phyloP scores from a whole-genome alignment of 2,888 invertebrate genomes.

The Tridacna gigas region DNA sequence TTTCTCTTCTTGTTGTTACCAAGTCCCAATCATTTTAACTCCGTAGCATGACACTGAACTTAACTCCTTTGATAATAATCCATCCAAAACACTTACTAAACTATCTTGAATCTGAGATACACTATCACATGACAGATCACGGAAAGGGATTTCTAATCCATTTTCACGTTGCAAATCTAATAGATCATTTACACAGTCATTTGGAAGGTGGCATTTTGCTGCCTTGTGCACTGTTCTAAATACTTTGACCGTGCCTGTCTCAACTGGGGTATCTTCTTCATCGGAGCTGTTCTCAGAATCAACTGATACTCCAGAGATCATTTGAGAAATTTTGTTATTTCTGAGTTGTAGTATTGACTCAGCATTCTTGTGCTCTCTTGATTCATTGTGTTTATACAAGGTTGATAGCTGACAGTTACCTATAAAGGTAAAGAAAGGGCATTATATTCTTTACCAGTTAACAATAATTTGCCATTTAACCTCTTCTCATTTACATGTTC shows the following conservation, averaged over 20 bases:
- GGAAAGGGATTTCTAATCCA: slow-evolving; percentile 16
- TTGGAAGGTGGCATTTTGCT: slow-evolving; percentile 5
- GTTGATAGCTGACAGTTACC: slow-evolving; percentile 13
- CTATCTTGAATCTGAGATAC: slow-evolving; percentile 1
- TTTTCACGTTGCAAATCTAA: slow-evolving; percentile 14
- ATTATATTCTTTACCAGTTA: no score
- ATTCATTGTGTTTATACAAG: slow-evolving; percentile 17
- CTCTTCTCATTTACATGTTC: no score
- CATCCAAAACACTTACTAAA: slow-evolving; percentile 4
- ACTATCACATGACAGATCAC: slow-evolving; percentile 10
- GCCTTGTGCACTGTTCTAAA: slow-evolving; percentile 3
- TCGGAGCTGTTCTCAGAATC: background rate
- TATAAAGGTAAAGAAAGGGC: slow-evolving; percentile 5
- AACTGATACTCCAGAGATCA: background rate
- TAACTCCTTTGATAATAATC: slow-evolving; percentile 6
- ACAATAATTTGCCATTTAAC: no score
- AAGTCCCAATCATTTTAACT: no score
- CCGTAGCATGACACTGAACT: slow-evolving; percentile 1
- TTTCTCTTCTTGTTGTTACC: no score
- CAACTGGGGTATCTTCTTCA: background rate
- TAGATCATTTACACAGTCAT: slow-evolving; percentile 7
- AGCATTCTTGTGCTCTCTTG: slow-evolving; percentile 11
- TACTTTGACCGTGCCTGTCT: background rate
- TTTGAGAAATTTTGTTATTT: background rate
- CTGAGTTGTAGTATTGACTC: background rate